Conservation (phyloP, 2,888 invertebrate genomes). For the Thymelicus lineola region DNA sequence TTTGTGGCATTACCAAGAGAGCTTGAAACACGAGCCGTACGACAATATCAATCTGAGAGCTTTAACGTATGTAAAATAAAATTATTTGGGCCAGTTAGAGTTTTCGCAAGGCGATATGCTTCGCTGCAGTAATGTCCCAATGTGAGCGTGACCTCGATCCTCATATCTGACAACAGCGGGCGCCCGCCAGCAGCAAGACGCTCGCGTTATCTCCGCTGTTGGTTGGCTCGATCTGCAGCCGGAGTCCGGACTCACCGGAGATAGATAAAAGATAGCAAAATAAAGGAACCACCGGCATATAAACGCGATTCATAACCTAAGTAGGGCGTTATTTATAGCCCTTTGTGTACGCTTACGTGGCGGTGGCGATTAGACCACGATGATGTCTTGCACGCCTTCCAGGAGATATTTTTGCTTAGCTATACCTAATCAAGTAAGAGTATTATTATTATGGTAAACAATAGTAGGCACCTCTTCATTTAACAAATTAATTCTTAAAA, state of each 20-base stretch:
- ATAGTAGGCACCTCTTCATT: too few species aligned
- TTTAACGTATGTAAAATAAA: too few species aligned
- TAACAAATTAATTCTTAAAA: too few species aligned
- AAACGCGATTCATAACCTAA: constrained; percentile 26
- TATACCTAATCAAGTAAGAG: too few species aligned
- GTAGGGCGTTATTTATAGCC: constrained; percentile 20
- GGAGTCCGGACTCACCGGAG: too few species aligned
- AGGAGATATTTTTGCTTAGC: too few species aligned
- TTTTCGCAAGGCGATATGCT: background rate
- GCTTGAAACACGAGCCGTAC: too few species aligned
- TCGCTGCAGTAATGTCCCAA: background rate
- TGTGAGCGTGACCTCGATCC: background rate
- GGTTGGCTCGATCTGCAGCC: background rate
- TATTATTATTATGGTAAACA: too few species aligned
- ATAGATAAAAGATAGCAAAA: constrained; percentile 34
- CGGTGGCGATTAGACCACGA: background rate
- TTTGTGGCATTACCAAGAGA: too few species aligned
- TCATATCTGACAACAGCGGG: constrained; percentile 17
- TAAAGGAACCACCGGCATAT: constrained; percentile 19
- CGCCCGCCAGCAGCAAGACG: background rate
- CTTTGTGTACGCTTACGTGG: constrained; percentile 8
- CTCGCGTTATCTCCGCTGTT: background rate
- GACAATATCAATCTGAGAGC: too few species aligned
- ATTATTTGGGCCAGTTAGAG: too few species aligned
- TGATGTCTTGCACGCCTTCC: too few species aligned